Evolutionary conservation across 2,113 vertebrate genomes (phyloP).

Genomic region (Pelmatolapia mariae): DNA sequence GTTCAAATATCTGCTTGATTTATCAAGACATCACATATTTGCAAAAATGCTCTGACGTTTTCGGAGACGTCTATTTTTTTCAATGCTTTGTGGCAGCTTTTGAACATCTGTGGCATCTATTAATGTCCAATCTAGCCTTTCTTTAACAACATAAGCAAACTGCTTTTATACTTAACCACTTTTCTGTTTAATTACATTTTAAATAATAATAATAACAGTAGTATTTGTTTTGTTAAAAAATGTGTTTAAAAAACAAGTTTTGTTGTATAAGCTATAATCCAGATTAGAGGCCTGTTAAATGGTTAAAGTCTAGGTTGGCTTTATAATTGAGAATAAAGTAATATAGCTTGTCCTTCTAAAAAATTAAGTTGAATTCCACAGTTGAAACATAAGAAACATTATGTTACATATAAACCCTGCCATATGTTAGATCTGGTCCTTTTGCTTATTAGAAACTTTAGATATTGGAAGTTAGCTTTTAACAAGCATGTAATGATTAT

Average conservation of each 20-base stretch:
- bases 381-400: not conserved
- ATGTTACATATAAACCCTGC: too few species aligned
- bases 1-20: too few species aligned
- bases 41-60: too few species aligned
- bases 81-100: too few species aligned
- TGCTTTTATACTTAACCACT: accelerated
- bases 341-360: not conserved
- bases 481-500: too few species aligned
- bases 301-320: not conserved
- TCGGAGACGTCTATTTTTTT: too few species aligned
- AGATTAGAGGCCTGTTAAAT: not conserved
- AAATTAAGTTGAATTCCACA: not conserved
- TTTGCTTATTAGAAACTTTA: too few species aligned
- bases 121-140: not conserved
- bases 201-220: too few species aligned
- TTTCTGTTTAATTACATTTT: not conserved
- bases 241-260: not conserved
- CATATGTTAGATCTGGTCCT: too few species aligned
- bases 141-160: not conserved
- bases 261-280: accelerated
- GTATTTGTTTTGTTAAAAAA: not conserved
- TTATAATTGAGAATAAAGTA: not conserved
- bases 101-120: too few species aligned
- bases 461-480: too few species aligned
- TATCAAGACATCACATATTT: too few species aligned